Conservation (phyloP, 2,888 invertebrate species). For the Caenorhabditis zanzibari region DNA sequence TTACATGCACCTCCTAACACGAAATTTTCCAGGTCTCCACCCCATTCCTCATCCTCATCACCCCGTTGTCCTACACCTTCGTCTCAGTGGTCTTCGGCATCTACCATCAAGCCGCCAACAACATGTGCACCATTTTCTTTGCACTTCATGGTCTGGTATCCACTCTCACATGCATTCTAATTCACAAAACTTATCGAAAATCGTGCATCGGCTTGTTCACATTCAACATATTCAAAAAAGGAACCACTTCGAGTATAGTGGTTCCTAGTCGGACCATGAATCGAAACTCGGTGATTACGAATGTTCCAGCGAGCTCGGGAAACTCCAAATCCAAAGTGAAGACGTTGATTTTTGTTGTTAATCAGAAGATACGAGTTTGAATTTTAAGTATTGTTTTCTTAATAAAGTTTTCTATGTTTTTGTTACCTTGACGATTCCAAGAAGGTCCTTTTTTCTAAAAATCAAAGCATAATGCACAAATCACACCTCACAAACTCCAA, state of each 20-base stretch:
- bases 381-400: background rate
- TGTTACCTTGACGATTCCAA: too few species aligned
- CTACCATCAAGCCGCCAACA: slow-evolving; percentile 31
- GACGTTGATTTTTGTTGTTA: slow-evolving; percentile 8
- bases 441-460: too few species aligned
- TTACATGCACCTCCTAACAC: background rate
- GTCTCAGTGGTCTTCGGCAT: background rate
- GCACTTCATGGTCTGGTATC: slow-evolving; percentile 31
- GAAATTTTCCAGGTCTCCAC: slow-evolving; percentile 5
- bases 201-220: slow-evolving; percentile 6
- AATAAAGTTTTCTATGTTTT: background rate
- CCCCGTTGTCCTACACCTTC: slow-evolving; percentile 14
- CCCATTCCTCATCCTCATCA: slow-evolving; percentile 21
- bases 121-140: slow-evolving; percentile 27
- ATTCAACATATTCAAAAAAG: background rate
- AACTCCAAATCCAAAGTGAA: slow-evolving; percentile 16
- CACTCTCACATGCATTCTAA: background rate
- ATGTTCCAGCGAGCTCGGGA: background rate
- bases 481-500: background rate
- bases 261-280: background rate
- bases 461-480: background rate
- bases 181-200: slow-evolving; percentile 37
- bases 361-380: slow-evolving; percentile 26
- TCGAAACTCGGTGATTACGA: background rate
- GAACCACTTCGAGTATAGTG: slow-evolving; percentile 9